Base-by-base conservation (phyloP, 2,113 vertebrate genomes). In the Oxyura jamaicensis region DNA sequence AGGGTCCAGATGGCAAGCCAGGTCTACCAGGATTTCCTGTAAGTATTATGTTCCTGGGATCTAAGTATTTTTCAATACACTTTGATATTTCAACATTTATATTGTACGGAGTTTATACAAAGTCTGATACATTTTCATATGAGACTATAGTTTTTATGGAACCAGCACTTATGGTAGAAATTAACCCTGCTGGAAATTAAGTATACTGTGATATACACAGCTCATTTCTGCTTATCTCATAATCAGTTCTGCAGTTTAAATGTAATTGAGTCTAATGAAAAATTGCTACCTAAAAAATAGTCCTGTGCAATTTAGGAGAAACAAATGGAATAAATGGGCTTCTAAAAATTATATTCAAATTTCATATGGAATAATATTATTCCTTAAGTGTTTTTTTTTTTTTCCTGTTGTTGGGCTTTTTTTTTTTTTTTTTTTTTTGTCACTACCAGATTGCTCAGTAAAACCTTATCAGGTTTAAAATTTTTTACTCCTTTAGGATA, bases 11-110 rank as follows among this genome's bases (percentile, higher is more conserved):
- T 53, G 99, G 99, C n/a, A 94, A 97, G 60, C 98, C 98, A 20
- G 99, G 99, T 91, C 98, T 97, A 95, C 98, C 98, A 77, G 99
- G 99, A 97, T 99, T 99, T 95, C 98, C 99, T 76, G 98, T 99
- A 98, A 99, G 98, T 96, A 96, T 86, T 35, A 28, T 10, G 8
- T 59, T 68, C 14, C 65, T 42, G 63, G n/a, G 3, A 74, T 86
- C 83, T 78, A 60, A 71, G 11, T 39, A 41, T 55, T 95, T 86
- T 78, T 83, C 22, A 83, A 26, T 68, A 36, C 11, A 35, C 13
- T 39, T 48, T 35, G 73, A 53, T 78, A 48, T 65, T 88, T 91
- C 3, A 5, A 69, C 33, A 53, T 5, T 12, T 59, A 11, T 83
- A 21, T 55, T 52, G 13, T 33, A 36, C 35, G 87, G 11, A 82